Conservation (phyloP, 2,113 vertebrate genomes). For the Nothocercus nigrocapillus region DNA sequence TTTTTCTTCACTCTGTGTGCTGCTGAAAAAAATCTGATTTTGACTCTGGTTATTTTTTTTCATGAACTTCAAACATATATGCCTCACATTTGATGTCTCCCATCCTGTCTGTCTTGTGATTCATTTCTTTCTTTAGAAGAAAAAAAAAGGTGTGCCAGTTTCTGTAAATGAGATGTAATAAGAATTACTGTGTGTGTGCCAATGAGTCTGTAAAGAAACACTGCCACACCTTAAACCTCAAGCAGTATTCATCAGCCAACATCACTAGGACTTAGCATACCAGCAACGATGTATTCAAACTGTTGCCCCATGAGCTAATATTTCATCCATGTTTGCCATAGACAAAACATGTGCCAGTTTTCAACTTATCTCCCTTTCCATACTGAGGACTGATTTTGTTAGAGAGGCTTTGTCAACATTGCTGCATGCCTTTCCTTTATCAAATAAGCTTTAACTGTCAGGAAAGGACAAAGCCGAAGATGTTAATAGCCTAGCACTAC, state of each 20-base stretch:
- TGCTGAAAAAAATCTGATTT: background rate
- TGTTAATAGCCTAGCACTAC: background rate
- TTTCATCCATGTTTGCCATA: background rate
- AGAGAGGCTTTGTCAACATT: background rate
- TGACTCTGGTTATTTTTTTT: background rate
- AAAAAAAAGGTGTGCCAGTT: background rate
- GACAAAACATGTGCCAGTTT: background rate
- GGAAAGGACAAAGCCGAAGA: accelerated
- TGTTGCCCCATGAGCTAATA: background rate
- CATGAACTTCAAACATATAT: background rate
- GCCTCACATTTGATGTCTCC: background rate
- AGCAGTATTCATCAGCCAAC: background rate
- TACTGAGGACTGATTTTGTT: background rate
- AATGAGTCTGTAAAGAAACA: slow-evolving; percentile 9
- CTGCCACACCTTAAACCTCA: slow-evolving; percentile 48
- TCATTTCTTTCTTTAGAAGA: background rate
- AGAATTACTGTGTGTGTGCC: background rate
- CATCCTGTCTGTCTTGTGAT: background rate
- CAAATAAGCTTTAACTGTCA: background rate
- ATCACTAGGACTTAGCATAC: background rate
- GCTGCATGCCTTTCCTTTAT: background rate
- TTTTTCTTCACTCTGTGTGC: background rate
- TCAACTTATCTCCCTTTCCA: background rate
- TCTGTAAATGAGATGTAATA: slow-evolving; percentile 17
- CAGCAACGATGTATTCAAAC: background rate